phyloP scores from a whole-genome alignment of 64 coral and sea anemone species.

The Trachythela sp. region DNA sequence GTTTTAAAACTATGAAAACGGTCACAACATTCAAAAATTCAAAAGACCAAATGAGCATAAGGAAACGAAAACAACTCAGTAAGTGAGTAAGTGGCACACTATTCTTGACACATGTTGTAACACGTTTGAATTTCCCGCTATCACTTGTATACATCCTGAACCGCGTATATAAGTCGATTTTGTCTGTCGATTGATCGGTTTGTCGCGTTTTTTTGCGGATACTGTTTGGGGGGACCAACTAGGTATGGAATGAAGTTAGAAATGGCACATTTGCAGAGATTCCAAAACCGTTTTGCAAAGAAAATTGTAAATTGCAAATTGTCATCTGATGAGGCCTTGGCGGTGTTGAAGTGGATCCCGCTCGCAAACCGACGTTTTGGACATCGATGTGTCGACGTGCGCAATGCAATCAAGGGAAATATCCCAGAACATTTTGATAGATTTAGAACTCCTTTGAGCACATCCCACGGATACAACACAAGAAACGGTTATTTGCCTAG shows the following conservation, averaged over 20 bases:
- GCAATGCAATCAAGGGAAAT: slow-evolving; percentile 32
- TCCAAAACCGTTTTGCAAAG: slow-evolving; percentile 45
- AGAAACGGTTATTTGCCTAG: slow-evolving; percentile 29
- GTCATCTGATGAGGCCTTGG: slow-evolving; percentile 25
- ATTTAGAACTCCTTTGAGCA: slow-evolving; percentile 25
- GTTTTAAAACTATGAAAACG: too few relatives aligned
- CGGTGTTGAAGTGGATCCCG: slow-evolving; percentile 28
- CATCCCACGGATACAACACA: slow-evolving; percentile 22
- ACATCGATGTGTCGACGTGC: not conserved
- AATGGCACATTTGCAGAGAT: slow-evolving; percentile 37
- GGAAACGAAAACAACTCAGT: too few relatives aligned
- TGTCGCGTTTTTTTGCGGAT: slow-evolving; percentile 13
- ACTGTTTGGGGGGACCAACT: slow-evolving; percentile 35
- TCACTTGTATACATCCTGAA: too few relatives aligned
- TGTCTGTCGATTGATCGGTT: too few relatives aligned
- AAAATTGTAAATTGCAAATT: slow-evolving; percentile 15
- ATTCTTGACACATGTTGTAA: too few relatives aligned
- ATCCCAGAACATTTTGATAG: slow-evolving; percentile 38
- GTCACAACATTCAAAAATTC: too few relatives aligned
- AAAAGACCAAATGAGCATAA: too few relatives aligned
- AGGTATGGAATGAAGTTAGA: slow-evolving; percentile 19
- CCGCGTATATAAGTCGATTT: too few relatives aligned
- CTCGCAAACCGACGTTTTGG: not conserved
- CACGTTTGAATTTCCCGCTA: too few relatives aligned
- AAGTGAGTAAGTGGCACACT: too few relatives aligned